These are phyloP conservation scores for Tinamus major DNA, from an alignment of 2,797 vertebrate genomes.

Conservation along the genomic window DNA sequence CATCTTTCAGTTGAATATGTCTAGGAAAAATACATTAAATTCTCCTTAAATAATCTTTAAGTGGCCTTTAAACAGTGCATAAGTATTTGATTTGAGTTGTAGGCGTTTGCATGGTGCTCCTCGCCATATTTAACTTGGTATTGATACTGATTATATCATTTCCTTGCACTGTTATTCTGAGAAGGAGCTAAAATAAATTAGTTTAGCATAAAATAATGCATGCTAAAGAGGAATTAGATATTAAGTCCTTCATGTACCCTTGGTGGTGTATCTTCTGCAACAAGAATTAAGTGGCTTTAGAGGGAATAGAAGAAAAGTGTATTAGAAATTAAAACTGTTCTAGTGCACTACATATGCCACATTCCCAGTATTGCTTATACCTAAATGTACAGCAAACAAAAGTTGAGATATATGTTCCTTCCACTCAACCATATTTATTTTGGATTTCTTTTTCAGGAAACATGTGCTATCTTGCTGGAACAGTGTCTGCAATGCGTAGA, in stretches of 20 bases:
- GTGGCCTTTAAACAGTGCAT: conserved; percentile 37
- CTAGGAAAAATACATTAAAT: conserved; percentile 16
- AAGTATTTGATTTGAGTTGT: conserved; percentile 26
- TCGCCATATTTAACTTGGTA: conserved; percentile 29
- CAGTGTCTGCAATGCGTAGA: conserved; percentile 91
- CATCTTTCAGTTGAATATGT: not conserved
- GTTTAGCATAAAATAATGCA: conserved; percentile 6
- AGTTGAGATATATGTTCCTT: not conserved
- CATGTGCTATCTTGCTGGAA: conserved; percentile 90
- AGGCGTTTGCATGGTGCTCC: conserved; percentile 3
- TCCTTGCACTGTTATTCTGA: conserved; percentile 20
- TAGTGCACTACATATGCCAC: not conserved
- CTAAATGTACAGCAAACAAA: not conserved
- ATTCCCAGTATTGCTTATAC: not conserved
- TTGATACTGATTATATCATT: conserved; percentile 39
- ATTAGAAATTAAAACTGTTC: not conserved
- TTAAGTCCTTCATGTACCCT: not conserved
- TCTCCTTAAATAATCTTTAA: conserved; percentile 50
- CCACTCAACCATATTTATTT: conserved; percentile 41
- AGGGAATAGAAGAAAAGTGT: not conserved
- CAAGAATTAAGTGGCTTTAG: not conserved
- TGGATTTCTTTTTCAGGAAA: conserved; percentile 85
- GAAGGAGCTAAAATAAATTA: conserved; percentile 30
- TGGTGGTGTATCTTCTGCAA: not conserved
- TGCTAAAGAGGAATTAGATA: conserved; percentile 25